phyloP scores from a whole-genome alignment of 2,113 vertebrate species.

The Suricata suricatta region DNA sequence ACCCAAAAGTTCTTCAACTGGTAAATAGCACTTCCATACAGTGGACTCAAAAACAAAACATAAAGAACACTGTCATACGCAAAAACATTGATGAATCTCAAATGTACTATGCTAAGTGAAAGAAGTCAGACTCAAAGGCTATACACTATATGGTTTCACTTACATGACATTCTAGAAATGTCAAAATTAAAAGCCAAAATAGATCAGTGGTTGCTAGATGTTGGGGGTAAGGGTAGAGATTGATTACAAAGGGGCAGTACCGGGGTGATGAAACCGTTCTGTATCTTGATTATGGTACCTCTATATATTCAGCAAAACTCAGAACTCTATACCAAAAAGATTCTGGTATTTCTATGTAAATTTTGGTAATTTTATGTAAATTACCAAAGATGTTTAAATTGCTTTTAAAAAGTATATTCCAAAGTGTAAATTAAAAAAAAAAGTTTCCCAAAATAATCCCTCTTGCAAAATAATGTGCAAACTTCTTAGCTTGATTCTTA shows the following conservation, averaged over 20 bases:
- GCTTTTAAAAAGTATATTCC: neutral
- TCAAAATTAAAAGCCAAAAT: neutral
- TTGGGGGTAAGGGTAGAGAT: neutral
- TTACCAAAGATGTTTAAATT: neutral
- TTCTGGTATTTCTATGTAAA: neutral
- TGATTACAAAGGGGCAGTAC: neutral
- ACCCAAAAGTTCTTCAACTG: neutral
- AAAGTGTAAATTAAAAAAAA: neutral
- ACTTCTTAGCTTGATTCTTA: neutral
- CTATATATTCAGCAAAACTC: neutral
- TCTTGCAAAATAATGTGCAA: neutral
- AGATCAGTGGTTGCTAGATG: neutral
- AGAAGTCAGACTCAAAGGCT: neutral
- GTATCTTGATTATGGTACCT: neutral
- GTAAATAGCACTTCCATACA: neutral
- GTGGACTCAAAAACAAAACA: neutral
- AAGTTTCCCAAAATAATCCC: neutral
- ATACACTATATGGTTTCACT: neutral
- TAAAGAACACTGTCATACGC: neutral
- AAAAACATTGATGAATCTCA: neutral
- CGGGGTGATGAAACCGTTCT: neutral
- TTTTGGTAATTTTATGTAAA: neutral
- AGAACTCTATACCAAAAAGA: neutral
- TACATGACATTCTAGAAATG: too few species aligned
- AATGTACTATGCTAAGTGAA: neutral